phyloP scores from a whole-genome alignment of 2,113 vertebrate species.

The Dromiciops gliroides region DNA sequence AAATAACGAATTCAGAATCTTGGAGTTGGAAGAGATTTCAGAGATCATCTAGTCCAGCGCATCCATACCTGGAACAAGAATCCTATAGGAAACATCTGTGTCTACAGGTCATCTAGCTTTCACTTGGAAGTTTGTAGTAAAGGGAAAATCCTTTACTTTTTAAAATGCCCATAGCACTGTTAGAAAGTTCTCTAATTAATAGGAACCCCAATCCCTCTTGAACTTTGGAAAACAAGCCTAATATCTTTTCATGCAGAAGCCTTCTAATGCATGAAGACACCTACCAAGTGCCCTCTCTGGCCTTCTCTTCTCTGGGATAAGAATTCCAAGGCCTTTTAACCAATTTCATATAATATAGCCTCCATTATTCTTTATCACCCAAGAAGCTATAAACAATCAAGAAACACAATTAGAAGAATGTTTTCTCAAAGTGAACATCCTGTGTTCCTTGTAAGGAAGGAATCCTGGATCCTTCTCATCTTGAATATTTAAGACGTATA shows the following conservation, averaged over 20 bases:
- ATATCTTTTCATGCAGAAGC: not conserved
- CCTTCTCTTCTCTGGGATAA: not conserved
- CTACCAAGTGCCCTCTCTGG: not conserved
- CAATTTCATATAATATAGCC: not conserved
- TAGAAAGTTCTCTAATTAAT: not conserved
- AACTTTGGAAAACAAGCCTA: not conserved
- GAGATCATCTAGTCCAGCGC: not conserved
- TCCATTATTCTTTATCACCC: not conserved
- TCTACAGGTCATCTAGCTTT: not conserved
- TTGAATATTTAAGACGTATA: not conserved
- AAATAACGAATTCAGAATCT: not conserved
- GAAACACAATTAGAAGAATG: not conserved
- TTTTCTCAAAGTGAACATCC: not conserved
- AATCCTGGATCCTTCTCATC: not conserved
- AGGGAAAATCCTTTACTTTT: not conserved
- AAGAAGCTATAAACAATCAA: slow-evolving; percentile 1
- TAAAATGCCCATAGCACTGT: not conserved
- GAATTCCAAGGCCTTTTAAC: not conserved
- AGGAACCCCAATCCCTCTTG: not conserved
- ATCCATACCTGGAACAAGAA: not conserved
- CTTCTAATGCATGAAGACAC: not conserved
- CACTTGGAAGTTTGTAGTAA: not conserved
- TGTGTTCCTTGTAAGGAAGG: not conserved
- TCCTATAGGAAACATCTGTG: not conserved
- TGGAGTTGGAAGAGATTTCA: not conserved